Conservation (phyloP, 2,113 vertebrate genomes). For the Pelvicachromis taeniatus region DNA sequence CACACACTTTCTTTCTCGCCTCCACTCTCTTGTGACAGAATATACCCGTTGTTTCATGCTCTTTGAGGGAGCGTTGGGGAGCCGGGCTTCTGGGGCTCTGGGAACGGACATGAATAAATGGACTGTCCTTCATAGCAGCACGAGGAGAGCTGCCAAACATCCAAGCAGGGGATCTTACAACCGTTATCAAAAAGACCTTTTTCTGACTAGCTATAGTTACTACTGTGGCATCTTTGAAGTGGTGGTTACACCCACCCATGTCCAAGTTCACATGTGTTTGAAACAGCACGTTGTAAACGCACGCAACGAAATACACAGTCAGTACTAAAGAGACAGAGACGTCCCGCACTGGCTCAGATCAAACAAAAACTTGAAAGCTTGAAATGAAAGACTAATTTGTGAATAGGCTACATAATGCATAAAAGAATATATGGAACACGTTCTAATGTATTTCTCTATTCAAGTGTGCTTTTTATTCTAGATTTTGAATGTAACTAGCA, state of each 20-base stretch:
- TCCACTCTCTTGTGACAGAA: constrained; percentile 41
- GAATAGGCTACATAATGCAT: not conserved
- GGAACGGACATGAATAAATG: constrained; percentile 59
- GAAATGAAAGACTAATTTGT: not conserved
- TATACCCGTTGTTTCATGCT: constrained; percentile 58
- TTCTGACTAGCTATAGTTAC: constrained; percentile 5
- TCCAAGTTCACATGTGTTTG: not conserved
- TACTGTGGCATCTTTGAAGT: not conserved
- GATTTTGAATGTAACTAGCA: not conserved
- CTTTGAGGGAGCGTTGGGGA: constrained; percentile 36
- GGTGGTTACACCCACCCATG: not conserved
- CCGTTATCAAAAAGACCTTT: constrained; percentile 50
- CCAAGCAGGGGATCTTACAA: constrained; percentile 42
- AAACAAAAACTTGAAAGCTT: not conserved
- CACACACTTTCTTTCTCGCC: not conserved
- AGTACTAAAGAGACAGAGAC: not conserved
- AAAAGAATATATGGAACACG: not conserved
- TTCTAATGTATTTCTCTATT: not conserved
- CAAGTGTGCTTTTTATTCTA: not conserved
- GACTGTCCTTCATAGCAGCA: constrained; percentile 53
- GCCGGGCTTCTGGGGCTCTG: constrained; percentile 33
- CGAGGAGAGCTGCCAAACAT: constrained; percentile 41
- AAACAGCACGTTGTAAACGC: not conserved
- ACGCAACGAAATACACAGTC: not conserved
- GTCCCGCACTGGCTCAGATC: not conserved